Evolutionary conservation across 2,797 vertebrate genomes (phyloP), one percentile per base, ranked within the genome.

Genomic region (Onychomys torridus): DNA sequence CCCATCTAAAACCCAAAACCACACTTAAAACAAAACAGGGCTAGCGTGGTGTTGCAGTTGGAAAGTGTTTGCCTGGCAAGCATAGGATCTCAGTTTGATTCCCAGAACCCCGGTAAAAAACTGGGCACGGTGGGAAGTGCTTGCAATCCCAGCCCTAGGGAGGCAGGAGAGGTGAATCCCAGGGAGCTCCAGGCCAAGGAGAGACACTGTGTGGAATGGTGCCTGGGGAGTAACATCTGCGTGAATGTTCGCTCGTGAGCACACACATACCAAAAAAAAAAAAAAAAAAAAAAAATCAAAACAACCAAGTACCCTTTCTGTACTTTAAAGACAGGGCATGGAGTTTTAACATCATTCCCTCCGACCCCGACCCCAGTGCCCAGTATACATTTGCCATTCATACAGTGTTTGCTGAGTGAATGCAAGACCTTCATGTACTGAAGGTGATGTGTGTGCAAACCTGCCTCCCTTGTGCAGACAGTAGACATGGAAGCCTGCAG

Each of bases 311-410:
- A 78, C 29, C 25, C 32, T 52, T 55, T 79, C 27, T 69, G 43
- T n/a, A 67, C 84, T 86, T 84, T 37, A 69, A 69, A 52, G 84
- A 52, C 46, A 86, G 65, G 23, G 23, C 65, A 55, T 29, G 13
- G 10, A 5, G 61, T 29, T 77, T 40, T 55, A 32, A 40, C 34
- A 37, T 29, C 40, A 17, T 17, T 17, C 23, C 55, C 52, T 19
- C 55, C 52, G 29, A 11, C 61, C 52, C 27, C 23, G 2, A 0
- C 32, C 43, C 57, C 17, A 2, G 27, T 17, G 49, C 40, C 57
- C 7, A 17, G 7, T 21, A 1, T 0, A 9, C 32, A 5, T 4
- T 21, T 25, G 59, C 23, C 71, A 5, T 14, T 46, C 3, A 5
- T 76, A 63, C 12, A 8, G 14, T n/a, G 79, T 79, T 73, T n/a